Base-by-base conservation (phyloP, 2,113 vertebrate genomes). In the Enhydra lutris region DNA sequence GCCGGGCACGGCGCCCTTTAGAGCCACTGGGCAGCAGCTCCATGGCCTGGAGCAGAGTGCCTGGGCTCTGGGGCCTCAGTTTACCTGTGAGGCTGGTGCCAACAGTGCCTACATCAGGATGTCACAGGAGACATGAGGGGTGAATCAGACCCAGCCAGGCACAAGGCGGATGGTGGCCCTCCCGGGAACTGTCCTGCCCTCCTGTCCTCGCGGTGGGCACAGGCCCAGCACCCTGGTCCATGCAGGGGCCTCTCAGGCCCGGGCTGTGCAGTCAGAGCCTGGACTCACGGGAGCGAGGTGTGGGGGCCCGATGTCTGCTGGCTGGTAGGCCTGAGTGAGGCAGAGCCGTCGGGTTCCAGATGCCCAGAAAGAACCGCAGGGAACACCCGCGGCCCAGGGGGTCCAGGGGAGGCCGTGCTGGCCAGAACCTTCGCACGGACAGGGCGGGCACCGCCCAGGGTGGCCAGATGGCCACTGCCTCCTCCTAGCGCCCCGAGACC, bases 351-450 rank as follows among this genome's bases (percentile, higher is more conserved):
- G 6, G 31, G 31, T 67, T 67, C 65, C 31, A 67, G 91, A 80
- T 18, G 24, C 18, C 39, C 24, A 29, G 55, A 47, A 36, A 29
- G 71, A 93, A 31, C 63, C 9, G 4, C 5, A 21, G 74, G 65
- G 61, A 42, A 63, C 21, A 21, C 11, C 1, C 0, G 0, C 8
- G 20, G 11, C 63, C n/a, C 14, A 0, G n/a, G 24, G 34, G 50
- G 20, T 4, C 9, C 0, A 2, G 23, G 1, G 14, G 9, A 5
- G 15, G 9, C 4, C 0, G 17, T 3, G 26, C 69, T 0, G 4
- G 18, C 8, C 3, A 59, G 42, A 23, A 4, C 1, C 63, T 18
- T 12, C 20, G 34, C 4, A 5, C 20, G 5, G 0, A 3, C 36
- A 17, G 31, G 31, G 17, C 0, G 15, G 39, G 14, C 6, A 42